Evolutionary conservation across 2,797 vertebrate genomes (phyloP).

Genomic region (Phoeniculus purpureus): DNA sequence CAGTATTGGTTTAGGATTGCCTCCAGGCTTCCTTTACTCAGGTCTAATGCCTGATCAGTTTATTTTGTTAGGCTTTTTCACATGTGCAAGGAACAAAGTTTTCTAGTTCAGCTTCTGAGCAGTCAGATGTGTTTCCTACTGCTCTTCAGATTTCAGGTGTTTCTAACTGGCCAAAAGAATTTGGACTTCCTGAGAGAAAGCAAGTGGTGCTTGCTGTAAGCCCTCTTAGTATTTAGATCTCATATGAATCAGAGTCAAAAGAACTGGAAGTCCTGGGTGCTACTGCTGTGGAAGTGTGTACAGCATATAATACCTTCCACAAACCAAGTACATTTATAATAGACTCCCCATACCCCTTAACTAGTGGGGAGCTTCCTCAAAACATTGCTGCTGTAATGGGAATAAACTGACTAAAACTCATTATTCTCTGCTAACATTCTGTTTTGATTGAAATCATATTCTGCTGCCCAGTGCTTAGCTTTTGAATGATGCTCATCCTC

Average conservation of each 20-base stretch:
- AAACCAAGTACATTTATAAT: background rate
- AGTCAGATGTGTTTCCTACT: background rate
- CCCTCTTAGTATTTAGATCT: background rate
- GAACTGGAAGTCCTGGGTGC: background rate
- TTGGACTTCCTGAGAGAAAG: background rate
- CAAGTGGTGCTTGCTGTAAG: background rate
- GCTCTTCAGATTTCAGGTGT: background rate
- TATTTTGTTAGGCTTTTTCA: background rate
- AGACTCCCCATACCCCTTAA: background rate
- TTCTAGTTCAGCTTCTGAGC: background rate
- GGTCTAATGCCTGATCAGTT: background rate
- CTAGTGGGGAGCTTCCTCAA: background rate
- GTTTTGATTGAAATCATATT: background rate
- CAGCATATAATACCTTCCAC: background rate
- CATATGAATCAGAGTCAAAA: background rate
- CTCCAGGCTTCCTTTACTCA: slow-evolving; percentile 13
- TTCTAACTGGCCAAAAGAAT: background rate
- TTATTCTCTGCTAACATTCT: background rate
- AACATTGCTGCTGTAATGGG: background rate
- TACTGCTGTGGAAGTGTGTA: background rate
- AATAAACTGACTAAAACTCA: background rate
- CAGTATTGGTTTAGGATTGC: background rate
- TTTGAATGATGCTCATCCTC: background rate
- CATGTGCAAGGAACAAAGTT: background rate
- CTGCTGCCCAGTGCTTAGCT: background rate